Base-by-base conservation (phyloP, 2,888 invertebrate genomes). In the Anthophora plumipes region DNA sequence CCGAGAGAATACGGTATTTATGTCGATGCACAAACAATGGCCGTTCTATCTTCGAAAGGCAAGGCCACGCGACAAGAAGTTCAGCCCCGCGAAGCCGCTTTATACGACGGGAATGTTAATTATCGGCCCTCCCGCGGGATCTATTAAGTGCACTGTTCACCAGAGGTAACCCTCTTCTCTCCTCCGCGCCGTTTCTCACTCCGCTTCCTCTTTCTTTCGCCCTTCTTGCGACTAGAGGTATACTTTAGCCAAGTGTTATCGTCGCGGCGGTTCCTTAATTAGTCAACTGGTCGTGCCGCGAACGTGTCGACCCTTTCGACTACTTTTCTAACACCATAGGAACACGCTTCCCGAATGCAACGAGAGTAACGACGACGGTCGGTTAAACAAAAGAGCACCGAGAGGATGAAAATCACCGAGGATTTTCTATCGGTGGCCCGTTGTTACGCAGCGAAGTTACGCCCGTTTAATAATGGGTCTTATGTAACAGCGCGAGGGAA, bases 81-180 rank as follows among this genome's bases (percentile, higher is more conserved):
- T 77, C 70, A 68, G 57, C 80, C 67, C 67, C 54, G 61, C n/a
- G n/a, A n/a, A 63, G 61, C 61, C 77, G 77, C 67, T 75, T 76
- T 84, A 79, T 81, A 76, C 78, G 79, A 83, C 73, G 79, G 74
- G 82, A 82, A 82, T 80, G 85, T 85, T 86, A 86, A 87, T 87
- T 86, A 81, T 82, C 86, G 37, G 78, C 79, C 78, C 84, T 78
- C 61, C 82, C 67, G 79, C 77, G 69, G 78, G 82, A 86, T 78
- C 82, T 84, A 85, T 85, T 85, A 85, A 86, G 83, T 80, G 83
- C 68, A 63, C 73, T 70, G 77, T 70, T 73, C 80, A 41, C 50
- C 71, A 1, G 4, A 52, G 41, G 41, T 60, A n/a, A n/a, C 59
- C 20, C 69, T 14, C 43, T 48, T 17, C 14, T 39, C 17, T n/a